Evolutionary conservation across 2,797 vertebrate species (phyloP).

Genomic region (Artibeus jamaicensis): DNA sequence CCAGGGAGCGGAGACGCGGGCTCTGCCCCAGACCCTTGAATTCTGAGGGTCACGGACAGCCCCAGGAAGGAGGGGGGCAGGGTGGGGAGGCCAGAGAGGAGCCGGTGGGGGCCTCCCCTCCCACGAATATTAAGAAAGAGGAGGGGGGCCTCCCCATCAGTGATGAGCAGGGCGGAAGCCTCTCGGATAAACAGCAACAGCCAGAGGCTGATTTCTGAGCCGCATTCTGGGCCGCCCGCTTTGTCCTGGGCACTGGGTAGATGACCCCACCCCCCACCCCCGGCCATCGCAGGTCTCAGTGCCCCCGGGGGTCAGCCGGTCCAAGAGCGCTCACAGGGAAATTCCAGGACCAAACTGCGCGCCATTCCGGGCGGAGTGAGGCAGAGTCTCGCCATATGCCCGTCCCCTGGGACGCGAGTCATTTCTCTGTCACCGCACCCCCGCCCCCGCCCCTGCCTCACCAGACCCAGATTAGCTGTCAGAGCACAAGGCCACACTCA

Average conservation of each 20-base stretch:
- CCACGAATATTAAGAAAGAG: not conserved
- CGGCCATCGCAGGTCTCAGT: not conserved
- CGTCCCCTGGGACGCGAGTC: not conserved
- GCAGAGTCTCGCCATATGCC: accelerated
- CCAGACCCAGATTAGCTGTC: not conserved
- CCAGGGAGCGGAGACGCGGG: accelerated
- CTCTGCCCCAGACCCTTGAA: not conserved
- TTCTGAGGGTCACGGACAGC: not conserved
- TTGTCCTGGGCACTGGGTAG: too few relatives aligned
- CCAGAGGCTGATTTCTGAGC: not conserved
- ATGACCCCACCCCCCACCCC: too few relatives aligned
- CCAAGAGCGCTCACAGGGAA: too few relatives aligned
- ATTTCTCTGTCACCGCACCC: not conserved
- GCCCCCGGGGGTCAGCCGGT: not conserved
- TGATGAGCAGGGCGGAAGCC: accelerated
- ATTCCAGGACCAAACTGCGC: not conserved
- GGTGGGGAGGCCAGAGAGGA: not conserved
- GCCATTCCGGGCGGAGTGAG: too few relatives aligned
- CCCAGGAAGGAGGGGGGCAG: not conserved
- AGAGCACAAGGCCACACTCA: not conserved
- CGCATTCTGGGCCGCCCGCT: accelerated
- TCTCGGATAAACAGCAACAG: accelerated
- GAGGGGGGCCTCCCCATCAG: accelerated
- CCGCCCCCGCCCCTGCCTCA: accelerated
- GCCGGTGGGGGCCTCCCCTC: not conserved